Percentiles rank a stretch among this genome's conserved stretches.
These are phyloP conservation scores for Pogonognathellus flavescens DNA, from an alignment of 1,140 invertebrate genomes.

Conservation along the genomic window DNA sequence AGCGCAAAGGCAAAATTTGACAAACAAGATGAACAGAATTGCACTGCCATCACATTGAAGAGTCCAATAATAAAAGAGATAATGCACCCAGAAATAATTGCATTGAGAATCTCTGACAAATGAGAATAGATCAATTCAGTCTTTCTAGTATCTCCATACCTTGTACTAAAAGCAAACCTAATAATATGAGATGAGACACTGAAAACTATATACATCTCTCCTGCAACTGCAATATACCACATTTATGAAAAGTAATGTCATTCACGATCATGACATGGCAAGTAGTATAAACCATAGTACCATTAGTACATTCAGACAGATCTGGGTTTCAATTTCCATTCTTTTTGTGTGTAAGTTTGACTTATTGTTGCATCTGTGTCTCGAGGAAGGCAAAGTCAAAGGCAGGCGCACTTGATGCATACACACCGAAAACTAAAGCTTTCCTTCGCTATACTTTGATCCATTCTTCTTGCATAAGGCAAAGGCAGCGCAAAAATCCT, in stretches of 20 bases:
- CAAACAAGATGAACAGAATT: conserved; percentile 30
- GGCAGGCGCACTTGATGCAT: background rate
- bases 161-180: background rate
- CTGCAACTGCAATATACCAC: no score
- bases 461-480: background rate
- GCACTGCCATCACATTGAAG: background rate
- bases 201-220: background rate
- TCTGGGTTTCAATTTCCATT: conserved; percentile 1
- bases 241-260: no score
- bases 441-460: background rate
- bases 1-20: no score
- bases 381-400: conserved; percentile 18
- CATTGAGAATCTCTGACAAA: conserved; percentile 53
- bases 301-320: background rate
- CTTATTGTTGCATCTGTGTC: background rate
- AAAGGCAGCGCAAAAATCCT: background rate
- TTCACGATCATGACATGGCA: conserved; percentile 3
- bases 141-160: background rate
- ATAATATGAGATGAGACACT: background rate
- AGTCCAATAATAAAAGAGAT: background rate
- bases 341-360: conserved; percentile 39
- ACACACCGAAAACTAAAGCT: no score
- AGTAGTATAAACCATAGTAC: background rate
- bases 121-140: conserved; percentile 59
- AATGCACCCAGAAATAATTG: conserved; percentile 38